A percentile compares a stretch with the other conserved stretches of the same genome.
Conservation (phyloP, 2,797 vertebrate genomes). For the Spheniscus humboldti region DNA sequence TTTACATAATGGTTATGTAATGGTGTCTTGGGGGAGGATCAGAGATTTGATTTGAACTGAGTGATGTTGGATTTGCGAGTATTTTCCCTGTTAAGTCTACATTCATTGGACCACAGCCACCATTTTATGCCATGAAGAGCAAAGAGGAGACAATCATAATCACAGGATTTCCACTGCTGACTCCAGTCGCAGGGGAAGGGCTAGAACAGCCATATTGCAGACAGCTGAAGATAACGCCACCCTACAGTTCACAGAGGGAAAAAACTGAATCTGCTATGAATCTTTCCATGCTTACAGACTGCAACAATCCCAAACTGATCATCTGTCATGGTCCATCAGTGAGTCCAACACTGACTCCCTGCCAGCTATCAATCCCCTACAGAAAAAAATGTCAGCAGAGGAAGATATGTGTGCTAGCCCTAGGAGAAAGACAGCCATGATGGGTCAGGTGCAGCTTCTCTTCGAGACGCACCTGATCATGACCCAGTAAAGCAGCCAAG, state of each 20-base stretch:
- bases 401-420: not conserved
- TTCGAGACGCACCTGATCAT: not conserved
- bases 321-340: not conserved
- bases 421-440: not conserved
- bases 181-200: not conserved
- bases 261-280: not conserved
- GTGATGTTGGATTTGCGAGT: not conserved
- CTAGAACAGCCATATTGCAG: not conserved
- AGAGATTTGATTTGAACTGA: not conserved
- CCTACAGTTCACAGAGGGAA: not conserved
- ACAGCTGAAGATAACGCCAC: not conserved
- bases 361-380: not conserved
- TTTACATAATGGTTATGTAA: constrained; percentile 37
- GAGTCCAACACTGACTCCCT: not conserved
- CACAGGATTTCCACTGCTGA: not conserved
- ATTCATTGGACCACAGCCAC: not conserved
- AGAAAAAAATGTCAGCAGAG: not conserved
- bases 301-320: not conserved
- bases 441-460: not conserved
- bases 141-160: not conserved
- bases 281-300: not conserved
- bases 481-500: not conserved
- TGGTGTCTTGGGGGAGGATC: not conserved
- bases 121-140: not conserved
- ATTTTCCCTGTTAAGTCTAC: not conserved